These are phyloP conservation scores for Lutraria rhynchaena DNA, from an alignment of 1,140 invertebrate genomes.

Conservation along the genomic window DNA sequence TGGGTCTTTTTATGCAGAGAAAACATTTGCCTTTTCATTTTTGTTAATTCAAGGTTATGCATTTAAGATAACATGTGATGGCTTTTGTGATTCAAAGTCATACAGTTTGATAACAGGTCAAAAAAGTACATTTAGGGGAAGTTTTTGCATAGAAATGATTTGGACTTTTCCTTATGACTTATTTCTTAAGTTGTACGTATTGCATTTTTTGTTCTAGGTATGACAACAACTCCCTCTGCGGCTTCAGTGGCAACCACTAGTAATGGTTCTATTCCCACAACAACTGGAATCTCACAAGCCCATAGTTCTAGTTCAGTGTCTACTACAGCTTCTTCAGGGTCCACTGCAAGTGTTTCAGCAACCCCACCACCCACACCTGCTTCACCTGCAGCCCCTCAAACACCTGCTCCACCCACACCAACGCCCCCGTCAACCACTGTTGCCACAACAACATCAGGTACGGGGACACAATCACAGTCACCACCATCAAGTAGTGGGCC, in stretches of 20 bases:
- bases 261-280: constrained; percentile 50
- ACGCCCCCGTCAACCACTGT: constrained; percentile 55
- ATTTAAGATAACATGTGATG: no score
- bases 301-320: constrained; percentile 61
- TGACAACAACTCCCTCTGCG: neutral
- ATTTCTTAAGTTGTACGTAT: neutral
- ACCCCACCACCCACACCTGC: constrained; percentile 45
- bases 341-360: constrained; percentile 55
- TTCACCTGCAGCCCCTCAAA: constrained; percentile 46
- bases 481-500: constrained; percentile 75
- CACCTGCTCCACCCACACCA: constrained; percentile 48
- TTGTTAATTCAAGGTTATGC: no score
- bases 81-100: no score
- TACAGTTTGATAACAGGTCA: no score
- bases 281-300: constrained; percentile 43
- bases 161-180: neutral
- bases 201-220: constrained; percentile 6
- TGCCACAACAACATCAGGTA: constrained; percentile 36
- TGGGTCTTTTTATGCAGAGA: no score
- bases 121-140: no score
- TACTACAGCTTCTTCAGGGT: constrained; percentile 53
- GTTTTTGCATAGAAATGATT: neutral
- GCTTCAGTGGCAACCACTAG: constrained; percentile 57
- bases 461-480: constrained; percentile 23
- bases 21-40: no score